Percentiles rank a stretch among this genome's conserved stretches.
Conservation (phyloP, 1,140 invertebrate species). For the Sycophila sp. region DNA sequence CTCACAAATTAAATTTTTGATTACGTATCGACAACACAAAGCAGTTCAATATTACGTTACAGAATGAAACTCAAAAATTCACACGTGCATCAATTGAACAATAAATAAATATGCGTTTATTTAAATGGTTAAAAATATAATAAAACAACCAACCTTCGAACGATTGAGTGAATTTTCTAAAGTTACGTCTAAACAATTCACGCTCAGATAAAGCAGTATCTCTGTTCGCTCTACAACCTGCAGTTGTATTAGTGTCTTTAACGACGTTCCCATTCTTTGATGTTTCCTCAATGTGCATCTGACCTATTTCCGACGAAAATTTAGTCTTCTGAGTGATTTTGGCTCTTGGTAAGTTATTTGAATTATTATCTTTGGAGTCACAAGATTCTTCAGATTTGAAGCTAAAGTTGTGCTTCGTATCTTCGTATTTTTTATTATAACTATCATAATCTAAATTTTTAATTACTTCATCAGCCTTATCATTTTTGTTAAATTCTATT, state of each 20-base stretch:
- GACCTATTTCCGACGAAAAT: neutral
- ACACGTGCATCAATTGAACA: too few species aligned
- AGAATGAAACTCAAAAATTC: too few species aligned
- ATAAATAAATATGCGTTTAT: too few species aligned
- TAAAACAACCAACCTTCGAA: constrained; percentile 37
- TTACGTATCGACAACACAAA: too few species aligned
- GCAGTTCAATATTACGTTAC: too few species aligned
- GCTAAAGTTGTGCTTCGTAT: neutral
- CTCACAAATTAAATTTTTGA: too few species aligned
- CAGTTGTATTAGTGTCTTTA: neutral
- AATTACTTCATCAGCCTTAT: constrained; percentile 26
- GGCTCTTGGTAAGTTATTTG: neutral
- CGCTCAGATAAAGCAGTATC: constrained; percentile 14
- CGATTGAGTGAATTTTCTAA: constrained; percentile 20
- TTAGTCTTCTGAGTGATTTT: neutral
- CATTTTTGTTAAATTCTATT: neutral
- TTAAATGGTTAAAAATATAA: neutral
- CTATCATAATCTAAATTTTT: constrained; percentile 15
- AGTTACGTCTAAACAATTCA: constrained; percentile 15
- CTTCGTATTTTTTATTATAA: neutral
- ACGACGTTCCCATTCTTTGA: neutral
- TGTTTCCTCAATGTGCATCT: neutral
- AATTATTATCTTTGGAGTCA: neutral
- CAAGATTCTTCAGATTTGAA: neutral
- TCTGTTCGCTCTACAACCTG: constrained; percentile 16